These are phyloP conservation scores for Antrozous pallidus DNA, from an alignment of 2,797 vertebrate species.

Conservation along the genomic window DNA sequence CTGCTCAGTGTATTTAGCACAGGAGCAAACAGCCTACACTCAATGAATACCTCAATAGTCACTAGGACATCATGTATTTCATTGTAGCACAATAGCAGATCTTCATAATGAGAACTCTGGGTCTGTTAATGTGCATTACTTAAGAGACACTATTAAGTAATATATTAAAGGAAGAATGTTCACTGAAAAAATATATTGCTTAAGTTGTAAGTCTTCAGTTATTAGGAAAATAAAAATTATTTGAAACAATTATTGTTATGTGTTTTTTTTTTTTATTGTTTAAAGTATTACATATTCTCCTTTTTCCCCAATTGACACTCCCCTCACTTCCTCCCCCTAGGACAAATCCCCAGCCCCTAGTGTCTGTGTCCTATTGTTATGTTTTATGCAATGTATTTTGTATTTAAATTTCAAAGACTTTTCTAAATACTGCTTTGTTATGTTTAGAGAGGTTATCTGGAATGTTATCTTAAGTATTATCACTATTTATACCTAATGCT, in stretches of 20 bases:
- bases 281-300: no score
- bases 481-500: neutral
- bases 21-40: neutral
- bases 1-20: neutral
- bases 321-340: fast-evolving
- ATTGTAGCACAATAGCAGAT: neutral
- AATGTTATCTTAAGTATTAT: conserved; percentile 6
- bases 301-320: no score
- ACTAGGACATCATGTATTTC: neutral
- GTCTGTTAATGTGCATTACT: neutral
- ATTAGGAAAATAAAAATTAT: conserved; percentile 35
- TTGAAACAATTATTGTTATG: neutral
- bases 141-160: conserved; percentile 33
- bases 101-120: neutral
- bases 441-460: neutral
- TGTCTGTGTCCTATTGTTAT: neutral
- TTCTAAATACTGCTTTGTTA: conserved; percentile 5
- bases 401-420: conserved; percentile 36
- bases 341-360: no score
- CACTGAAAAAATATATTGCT: conserved; percentile 2
- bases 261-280: no score
- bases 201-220: conserved; percentile 18
- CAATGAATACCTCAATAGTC: neutral
- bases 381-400: neutral
- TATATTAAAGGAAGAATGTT: neutral